A percentile compares a stretch with the other conserved stretches of the same genome.
Evolutionary conservation across 2,797 vertebrate genomes (phyloP).

Genomic region (Echeneis naucrates): DNA sequence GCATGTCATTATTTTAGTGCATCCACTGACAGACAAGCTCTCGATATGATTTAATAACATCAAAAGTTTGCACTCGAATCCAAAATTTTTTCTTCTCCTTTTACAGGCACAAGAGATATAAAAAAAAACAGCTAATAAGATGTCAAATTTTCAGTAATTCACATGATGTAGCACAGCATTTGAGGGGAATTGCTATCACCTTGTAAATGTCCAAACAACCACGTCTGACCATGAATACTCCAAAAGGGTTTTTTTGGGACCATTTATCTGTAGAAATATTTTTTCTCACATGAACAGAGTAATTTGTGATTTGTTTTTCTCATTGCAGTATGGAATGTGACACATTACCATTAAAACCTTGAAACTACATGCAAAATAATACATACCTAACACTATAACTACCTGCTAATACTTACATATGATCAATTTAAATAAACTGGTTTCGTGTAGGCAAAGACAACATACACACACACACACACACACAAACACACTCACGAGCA

Average conservation of each 20-base stretch:
- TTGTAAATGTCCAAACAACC: conserved; percentile 7
- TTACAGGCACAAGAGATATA: conserved; percentile 21
- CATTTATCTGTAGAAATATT: conserved; percentile 13
- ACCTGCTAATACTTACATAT: conserved; percentile 23
- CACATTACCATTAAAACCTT: background rate
- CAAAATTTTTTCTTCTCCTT: conserved; percentile 20
- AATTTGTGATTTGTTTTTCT: conserved; percentile 3
- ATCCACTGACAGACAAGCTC: conserved; percentile 20
- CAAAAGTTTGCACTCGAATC: conserved; percentile 24
- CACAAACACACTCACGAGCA: conserved; percentile 60
- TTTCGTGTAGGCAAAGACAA: conserved; percentile 24
- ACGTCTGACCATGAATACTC: background rate
- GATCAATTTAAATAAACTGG: conserved; percentile 39
- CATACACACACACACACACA: conserved; percentile 46
- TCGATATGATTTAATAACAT: conserved; percentile 18
- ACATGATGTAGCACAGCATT: conserved; percentile 55
- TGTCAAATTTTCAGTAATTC: too few relatives aligned
- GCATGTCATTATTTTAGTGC: conserved; percentile 5
- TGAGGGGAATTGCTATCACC: conserved; percentile 48
- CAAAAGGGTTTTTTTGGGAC: conserved; percentile 1
- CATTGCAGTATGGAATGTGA: background rate
- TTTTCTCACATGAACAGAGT: conserved; percentile 7
- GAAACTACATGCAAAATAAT: conserved; percentile 21
- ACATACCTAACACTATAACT: conserved; percentile 1
- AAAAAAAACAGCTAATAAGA: too few relatives aligned